Evolutionary conservation across 2,113 vertebrate species (phyloP).

Genomic region (Sinosuthora webbiana): DNA sequence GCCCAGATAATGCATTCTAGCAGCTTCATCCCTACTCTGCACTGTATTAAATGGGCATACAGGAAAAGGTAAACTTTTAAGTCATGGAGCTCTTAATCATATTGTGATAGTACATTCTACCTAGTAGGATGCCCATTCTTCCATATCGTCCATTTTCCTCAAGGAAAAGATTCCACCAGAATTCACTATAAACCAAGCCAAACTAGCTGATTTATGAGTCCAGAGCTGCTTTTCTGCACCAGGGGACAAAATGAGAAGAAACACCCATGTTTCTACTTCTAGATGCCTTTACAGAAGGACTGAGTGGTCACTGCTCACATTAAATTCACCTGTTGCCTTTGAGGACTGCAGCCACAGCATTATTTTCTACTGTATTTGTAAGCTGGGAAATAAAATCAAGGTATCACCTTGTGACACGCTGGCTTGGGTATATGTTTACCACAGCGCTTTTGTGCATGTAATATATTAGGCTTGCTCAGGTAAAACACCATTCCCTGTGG

Average conservation of each 20-base stretch:
- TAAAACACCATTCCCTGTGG: neutral
- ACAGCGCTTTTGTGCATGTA: neutral
- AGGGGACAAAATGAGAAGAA: neutral
- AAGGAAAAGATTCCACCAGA: neutral
- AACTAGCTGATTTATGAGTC: neutral
- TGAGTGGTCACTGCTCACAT: neutral
- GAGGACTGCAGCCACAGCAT: constrained; percentile 4
- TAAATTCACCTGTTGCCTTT: neutral
- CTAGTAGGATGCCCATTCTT: neutral
- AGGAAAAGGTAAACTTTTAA: neutral
- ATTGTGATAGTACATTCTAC: neutral
- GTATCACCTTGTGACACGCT: neutral
- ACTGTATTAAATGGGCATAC: neutral
- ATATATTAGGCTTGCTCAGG: neutral
- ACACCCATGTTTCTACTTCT: neutral
- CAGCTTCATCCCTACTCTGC: neutral
- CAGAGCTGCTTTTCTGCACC: neutral
- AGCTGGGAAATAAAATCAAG: constrained; percentile 7
- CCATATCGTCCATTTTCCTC: neutral
- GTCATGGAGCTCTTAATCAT: neutral
- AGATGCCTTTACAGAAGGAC: neutral
- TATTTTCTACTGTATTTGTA: neutral
- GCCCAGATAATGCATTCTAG: neutral
- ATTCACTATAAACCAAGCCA: neutral
- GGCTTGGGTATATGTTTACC: neutral